Evolutionary conservation across 2,797 vertebrate species (phyloP).

Genomic region (Sebastes cheni): DNA sequence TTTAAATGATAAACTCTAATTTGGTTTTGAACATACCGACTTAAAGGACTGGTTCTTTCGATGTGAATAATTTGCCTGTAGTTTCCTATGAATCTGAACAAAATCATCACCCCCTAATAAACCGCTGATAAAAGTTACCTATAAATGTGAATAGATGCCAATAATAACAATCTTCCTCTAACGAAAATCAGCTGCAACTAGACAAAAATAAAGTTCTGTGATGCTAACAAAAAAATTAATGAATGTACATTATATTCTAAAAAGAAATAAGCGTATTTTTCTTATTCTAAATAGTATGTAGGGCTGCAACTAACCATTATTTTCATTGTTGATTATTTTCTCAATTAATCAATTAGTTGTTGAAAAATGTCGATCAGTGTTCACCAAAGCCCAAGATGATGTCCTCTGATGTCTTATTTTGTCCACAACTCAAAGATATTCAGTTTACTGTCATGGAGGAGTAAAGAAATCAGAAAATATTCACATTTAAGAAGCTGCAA

Average conservation of each 20-base stretch:
- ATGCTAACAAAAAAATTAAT: background rate
- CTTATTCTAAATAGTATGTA: background rate
- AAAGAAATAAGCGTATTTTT: background rate
- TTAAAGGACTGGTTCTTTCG: background rate
- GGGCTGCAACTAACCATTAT: too few species aligned
- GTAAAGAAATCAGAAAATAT: too few species aligned
- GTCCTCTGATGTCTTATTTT: too few species aligned
- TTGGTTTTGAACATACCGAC: background rate
- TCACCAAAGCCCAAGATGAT: too few species aligned
- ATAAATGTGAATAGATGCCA: background rate
- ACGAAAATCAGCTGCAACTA: background rate
- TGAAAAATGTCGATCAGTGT: too few species aligned
- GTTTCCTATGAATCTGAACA: background rate
- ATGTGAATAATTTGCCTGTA: background rate
- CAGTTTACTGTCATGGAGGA: too few species aligned
- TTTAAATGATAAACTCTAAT: background rate
- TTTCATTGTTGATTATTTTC: too few species aligned
- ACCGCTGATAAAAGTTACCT: background rate
- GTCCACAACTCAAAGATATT: too few species aligned
- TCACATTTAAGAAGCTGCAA: too few species aligned
- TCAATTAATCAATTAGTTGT: too few species aligned
- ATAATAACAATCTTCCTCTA: rapidly evolving
- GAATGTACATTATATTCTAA: background rate
- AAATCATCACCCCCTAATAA: background rate
- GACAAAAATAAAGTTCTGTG: background rate